A percentile compares a stretch with the other conserved stretches of the same genome.
Evolutionary conservation across 2,113 vertebrate species (phyloP).

Genomic region (Callocephalon fimbriatum): DNA sequence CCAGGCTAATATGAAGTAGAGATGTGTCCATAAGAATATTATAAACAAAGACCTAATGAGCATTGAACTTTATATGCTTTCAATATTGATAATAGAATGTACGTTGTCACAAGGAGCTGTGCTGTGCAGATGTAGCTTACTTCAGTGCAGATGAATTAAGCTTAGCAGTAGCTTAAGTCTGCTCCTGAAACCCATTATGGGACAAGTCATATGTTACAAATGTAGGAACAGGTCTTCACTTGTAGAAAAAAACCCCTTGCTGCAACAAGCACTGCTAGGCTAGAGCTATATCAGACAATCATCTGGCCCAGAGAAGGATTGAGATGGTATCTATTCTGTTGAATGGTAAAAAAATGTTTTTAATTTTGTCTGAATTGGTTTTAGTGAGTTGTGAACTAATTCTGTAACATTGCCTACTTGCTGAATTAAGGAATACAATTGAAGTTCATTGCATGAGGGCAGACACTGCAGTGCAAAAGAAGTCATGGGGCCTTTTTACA

Average conservation of each 20-base stretch:
- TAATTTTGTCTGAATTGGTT: background rate
- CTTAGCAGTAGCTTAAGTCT: background rate
- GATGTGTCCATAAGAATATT: constrained; percentile 5
- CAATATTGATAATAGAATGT: background rate
- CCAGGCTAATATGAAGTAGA: background rate
- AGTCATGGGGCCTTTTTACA: accelerated
- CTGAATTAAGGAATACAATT: background rate
- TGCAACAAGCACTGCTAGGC: background rate
- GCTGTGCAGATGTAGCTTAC: background rate
- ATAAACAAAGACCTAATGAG: constrained; percentile 17
- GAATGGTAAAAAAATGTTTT: background rate
- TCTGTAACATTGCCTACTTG: background rate
- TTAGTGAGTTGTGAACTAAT: background rate
- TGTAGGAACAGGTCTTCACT: background rate
- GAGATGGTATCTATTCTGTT: background rate
- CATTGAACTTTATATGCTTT: constrained; percentile 8
- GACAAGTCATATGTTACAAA: background rate
- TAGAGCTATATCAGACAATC: background rate
- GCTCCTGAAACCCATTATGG: background rate
- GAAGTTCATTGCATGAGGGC: background rate
- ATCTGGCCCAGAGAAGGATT: background rate
- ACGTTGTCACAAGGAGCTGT: background rate
- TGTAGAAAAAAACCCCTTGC: background rate
- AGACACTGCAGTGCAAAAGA: background rate
- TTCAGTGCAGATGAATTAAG: background rate